These are phyloP conservation scores for Peromyscus attwateri DNA, from an alignment of 2,797 vertebrate genomes.

Conservation along the genomic window DNA sequence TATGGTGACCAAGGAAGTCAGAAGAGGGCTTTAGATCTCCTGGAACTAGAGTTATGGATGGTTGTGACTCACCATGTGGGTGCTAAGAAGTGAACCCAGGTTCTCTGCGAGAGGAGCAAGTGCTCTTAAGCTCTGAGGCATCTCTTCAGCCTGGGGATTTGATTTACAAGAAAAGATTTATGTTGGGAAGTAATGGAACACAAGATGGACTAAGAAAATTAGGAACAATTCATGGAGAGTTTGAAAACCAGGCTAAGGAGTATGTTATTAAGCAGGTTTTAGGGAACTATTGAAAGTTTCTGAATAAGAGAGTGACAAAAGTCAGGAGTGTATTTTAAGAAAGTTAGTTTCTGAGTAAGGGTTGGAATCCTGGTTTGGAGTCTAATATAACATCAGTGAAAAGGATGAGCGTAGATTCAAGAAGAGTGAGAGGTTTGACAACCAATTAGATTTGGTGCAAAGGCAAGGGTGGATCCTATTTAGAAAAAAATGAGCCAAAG, in stretches of 20 bases:
- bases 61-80: neutral
- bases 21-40: neutral
- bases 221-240: neutral
- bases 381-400: neutral
- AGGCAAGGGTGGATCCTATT: conserved; percentile 44
- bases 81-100: too few relatives aligned
- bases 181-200: conserved; percentile 43
- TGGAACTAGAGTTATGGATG: neutral
- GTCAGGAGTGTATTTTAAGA: conserved; percentile 33
- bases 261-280: neutral
- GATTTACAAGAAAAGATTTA: conserved; percentile 36
- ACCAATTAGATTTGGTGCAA: neutral
- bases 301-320: conserved; percentile 49
- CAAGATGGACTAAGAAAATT: neutral
- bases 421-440: conserved; percentile 42
- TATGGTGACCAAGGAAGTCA: neutral
- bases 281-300: conserved; percentile 29
- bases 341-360: conserved; percentile 35
- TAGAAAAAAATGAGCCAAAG: conserved; percentile 53
- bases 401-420: conserved; percentile 41
- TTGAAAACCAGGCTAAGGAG: conserved; percentile 34
- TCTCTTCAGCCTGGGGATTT: neutral
- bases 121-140: neutral
- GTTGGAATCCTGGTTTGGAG: conserved; percentile 12
- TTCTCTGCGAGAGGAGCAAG: neutral